Evolutionary conservation across 2,888 invertebrate species (phyloP).

Genomic region (Cryptus armator): DNA sequence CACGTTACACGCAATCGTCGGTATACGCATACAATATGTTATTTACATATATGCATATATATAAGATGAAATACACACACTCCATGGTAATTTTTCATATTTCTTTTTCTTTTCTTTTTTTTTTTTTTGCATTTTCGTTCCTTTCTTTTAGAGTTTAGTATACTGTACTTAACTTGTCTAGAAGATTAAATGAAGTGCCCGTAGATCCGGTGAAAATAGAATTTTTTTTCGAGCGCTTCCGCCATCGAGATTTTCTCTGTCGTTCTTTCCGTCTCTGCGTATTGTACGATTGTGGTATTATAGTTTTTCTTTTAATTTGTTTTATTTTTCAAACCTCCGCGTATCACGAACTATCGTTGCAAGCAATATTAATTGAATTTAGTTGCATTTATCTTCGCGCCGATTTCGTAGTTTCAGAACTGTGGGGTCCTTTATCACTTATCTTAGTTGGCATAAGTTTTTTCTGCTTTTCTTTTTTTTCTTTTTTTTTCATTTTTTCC

Average conservation of each 20-base stretch:
- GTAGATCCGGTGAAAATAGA: conserved; percentile 68
- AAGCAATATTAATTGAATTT: not conserved
- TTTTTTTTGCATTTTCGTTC: conserved; percentile 4
- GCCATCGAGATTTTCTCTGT: conserved; percentile 17
- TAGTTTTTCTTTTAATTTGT: conserved; percentile 11
- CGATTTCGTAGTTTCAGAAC: not conserved
- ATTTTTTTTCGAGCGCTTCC: conserved; percentile 52
- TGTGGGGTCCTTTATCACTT: not conserved
- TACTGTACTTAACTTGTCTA: conserved; percentile 43
- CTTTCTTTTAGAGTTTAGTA: conserved; percentile 23
- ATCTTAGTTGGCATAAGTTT: not conserved
- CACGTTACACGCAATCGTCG: conserved; percentile 58
- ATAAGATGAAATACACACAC: conserved; percentile 56
- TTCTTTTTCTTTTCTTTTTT: conserved; percentile 26
- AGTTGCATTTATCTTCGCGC: conserved; percentile 3
- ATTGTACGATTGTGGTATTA: conserved; percentile 14
- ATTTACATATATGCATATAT: conserved; percentile 66
- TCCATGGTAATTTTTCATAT: conserved; percentile 25
- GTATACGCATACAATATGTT: conserved; percentile 54
- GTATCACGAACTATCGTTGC: not conserved
- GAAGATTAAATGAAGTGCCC: conserved; percentile 59
- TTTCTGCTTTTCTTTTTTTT: not conserved
- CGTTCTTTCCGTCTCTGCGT: conserved; percentile 33
- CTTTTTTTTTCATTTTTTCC: not conserved
- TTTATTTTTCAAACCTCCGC: not conserved